Conservation (phyloP, 2,113 vertebrate species). For the Petromus typicus region DNA sequence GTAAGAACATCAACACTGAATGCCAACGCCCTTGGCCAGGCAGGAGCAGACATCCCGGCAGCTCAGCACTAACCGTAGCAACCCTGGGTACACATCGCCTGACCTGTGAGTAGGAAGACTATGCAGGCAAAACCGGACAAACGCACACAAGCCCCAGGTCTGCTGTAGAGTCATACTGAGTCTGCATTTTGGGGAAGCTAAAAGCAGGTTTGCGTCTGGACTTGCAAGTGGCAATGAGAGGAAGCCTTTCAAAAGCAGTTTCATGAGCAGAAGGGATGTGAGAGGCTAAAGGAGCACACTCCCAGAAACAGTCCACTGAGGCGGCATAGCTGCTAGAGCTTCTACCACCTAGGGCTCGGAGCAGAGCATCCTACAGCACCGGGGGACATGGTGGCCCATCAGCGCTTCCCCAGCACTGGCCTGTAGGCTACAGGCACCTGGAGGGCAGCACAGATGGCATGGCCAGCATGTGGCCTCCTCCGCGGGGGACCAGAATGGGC, state of each 20-base stretch:
- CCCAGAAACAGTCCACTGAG: accelerated
- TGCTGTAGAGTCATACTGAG: accelerated
- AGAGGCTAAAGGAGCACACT: not conserved
- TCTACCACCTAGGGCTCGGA: not conserved
- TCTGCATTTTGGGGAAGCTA: not conserved
- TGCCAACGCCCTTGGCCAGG: no score
- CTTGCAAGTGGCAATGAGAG: not conserved
- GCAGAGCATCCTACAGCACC: not conserved
- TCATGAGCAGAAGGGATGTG: not conserved
- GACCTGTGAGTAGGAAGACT: accelerated
- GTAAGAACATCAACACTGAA: accelerated
- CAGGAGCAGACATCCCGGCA: accelerated
- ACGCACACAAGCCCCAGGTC: no score
- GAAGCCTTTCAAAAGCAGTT: not conserved
- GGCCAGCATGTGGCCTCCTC: not conserved
- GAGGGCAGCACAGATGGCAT: not conserved
- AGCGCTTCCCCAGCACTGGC: no score
- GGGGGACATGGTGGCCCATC: no score
- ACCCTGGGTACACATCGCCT: accelerated
- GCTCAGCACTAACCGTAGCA: accelerated
- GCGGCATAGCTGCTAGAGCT: not conserved
- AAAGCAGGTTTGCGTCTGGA: not conserved
- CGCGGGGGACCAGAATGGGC: accelerated
- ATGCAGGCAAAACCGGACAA: accelerated
- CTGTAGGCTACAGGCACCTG: not conserved